Conservation (phyloP, 2,113 vertebrate genomes). For the Nothoprocta perdicaria region DNA sequence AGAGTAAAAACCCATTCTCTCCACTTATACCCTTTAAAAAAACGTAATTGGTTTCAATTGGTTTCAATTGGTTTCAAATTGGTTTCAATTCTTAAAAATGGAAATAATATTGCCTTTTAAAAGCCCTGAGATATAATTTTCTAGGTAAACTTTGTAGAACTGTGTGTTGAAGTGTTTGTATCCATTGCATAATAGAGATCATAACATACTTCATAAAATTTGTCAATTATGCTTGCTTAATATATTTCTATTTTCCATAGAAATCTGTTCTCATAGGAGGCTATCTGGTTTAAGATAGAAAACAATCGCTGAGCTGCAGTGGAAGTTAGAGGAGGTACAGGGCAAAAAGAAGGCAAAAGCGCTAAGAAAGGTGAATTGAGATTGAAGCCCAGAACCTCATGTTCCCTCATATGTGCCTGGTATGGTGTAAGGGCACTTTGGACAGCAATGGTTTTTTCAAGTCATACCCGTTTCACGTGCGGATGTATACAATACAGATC, state of each 20-base stretch:
- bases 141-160: not conserved
- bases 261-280: not conserved
- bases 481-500: not conserved
- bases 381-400: not conserved
- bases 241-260: not conserved
- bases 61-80: too few relatives aligned
- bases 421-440: not conserved
- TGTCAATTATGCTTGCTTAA: not conserved
- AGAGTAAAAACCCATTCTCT: not conserved
- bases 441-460: not conserved
- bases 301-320: not conserved
- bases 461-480: not conserved
- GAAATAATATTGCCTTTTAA: not conserved
- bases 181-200: not conserved
- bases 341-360: not conserved
- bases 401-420: not conserved
- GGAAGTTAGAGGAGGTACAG: constrained; percentile 14
- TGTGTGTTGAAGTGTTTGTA: not conserved
- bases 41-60: not conserved
- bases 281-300: not conserved
- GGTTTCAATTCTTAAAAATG: not conserved
- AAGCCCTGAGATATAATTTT: not conserved
- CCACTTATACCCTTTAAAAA: not conserved
- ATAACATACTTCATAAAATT: not conserved
- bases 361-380: not conserved